Conservation (phyloP, 2,888 invertebrate species). For the Helicoverpa assulta region DNA sequence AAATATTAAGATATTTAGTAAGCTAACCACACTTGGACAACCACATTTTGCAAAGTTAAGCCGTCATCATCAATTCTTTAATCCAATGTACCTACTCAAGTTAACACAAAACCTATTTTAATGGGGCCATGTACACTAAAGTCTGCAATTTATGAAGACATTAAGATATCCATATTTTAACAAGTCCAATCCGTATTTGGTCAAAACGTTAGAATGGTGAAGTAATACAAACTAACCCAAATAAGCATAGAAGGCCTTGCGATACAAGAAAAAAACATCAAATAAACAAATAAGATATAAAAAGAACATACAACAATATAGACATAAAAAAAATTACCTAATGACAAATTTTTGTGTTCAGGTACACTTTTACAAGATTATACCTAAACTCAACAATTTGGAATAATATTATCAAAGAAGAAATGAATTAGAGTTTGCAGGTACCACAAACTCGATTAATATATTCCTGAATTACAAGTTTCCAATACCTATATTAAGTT, state of each 20-base stretch:
- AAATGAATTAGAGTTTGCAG: neutral
- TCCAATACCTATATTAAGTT: conserved; percentile 10
- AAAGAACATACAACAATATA: too few relatives aligned
- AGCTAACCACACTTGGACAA: neutral
- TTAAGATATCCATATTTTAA: too few relatives aligned
- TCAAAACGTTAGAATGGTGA: neutral
- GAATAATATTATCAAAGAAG: too few relatives aligned
- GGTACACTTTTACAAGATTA: too few relatives aligned
- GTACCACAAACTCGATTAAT: too few relatives aligned
- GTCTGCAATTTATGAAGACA: conserved; percentile 23
- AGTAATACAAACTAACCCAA: neutral
- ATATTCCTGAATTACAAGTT: neutral
- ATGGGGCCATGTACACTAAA: neutral
- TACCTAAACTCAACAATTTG: too few relatives aligned
- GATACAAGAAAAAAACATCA: too few relatives aligned
- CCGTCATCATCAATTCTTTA: conserved; percentile 38
- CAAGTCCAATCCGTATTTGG: neutral
- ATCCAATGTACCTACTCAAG: conserved; percentile 5
- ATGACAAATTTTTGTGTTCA: too few relatives aligned
- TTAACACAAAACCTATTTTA: conserved; percentile 29
- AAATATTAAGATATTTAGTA: neutral
- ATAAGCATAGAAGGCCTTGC: too few relatives aligned
- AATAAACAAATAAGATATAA: too few relatives aligned
- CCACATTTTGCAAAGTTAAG: conserved; percentile 13
- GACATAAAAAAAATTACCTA: too few relatives aligned